phyloP scores from a whole-genome alignment of 2,888 invertebrate genomes.

The Dynastes maya region DNA sequence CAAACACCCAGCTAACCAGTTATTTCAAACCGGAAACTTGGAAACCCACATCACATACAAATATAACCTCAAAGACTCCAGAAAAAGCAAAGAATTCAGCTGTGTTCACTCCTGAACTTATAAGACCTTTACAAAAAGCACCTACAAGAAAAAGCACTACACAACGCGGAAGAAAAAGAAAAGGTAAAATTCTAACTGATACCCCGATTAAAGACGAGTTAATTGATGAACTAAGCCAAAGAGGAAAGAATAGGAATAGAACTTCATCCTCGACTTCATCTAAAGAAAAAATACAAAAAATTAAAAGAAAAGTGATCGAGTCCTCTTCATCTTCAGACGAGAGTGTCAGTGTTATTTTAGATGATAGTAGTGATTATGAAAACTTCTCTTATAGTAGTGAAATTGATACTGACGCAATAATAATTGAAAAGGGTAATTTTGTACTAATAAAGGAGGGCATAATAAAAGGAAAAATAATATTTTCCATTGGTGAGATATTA shows the following conservation, averaged over 20 bases:
- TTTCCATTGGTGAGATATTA: too few species aligned
- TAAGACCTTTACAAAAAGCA: constrained; percentile 2
- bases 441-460: too few species aligned
- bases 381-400: too few species aligned
- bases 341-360: background rate
- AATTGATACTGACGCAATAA: too few species aligned
- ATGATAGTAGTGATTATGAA: too few species aligned
- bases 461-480: too few species aligned
- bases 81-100: background rate
- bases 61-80: too few species aligned
- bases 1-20: background rate
- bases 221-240: background rate
- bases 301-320: background rate
- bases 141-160: background rate
- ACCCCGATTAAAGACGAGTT: constrained; percentile 12
- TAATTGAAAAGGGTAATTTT: too few species aligned
- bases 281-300: background rate
- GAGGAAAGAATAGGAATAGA: constrained; percentile 4
- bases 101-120: constrained; percentile 11
- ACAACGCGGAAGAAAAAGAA: constrained; percentile 24
- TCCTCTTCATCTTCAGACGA: constrained; percentile 4
- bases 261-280: background rate
- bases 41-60: too few species aligned
- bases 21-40: too few species aligned
- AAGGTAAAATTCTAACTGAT: constrained; percentile 31